Evolutionary conservation across 2,888 invertebrate species (phyloP), one percentile per base, ranked within the genome.

Genomic region (Cylindroiulus punctatus): DNA sequence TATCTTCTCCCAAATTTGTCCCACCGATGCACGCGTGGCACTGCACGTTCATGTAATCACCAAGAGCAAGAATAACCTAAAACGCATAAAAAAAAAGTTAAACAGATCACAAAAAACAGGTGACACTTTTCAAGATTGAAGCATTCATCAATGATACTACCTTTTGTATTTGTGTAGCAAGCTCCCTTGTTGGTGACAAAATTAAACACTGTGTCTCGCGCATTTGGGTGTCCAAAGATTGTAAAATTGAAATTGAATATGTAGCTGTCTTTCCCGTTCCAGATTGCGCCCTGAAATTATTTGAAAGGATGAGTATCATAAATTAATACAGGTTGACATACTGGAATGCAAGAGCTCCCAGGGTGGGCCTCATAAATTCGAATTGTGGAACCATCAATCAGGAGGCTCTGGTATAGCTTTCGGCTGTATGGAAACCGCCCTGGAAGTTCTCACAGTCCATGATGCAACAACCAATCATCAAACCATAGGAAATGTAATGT

Each of bases 181-280:
- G 93, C 92, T 99, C 99, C 89, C 99, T 94, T 0, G 99, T 99
- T 0, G 99, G 99, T 0, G 98, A 98, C 30, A 99, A 92, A 87
- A 98, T 94, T 52, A 99, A 92, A 0, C 98, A 98, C 92, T 97
- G 97, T 2, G 97, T 97, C 91, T 99, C 98, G 86, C 98, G 93
- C 86, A 97, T 92, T 88, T 97, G 95, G 0, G 97, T 96, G 90
- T 99, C 99, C 88, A 99, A 91, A 0, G 95, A 94, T 91, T 99
- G 99, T 8, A 99, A 93, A 89, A 99, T 97, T 0, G 98, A 94
- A 90, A 99, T 98, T 0, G 98, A 97, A 91, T 99, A 99, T 17
- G 99, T 99, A 0, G 99, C 99, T 0, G 99, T 99, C 93, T 99
- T 99, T 88, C 99, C 99, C 7, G 99, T 99, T 91, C 99, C 97